Evolutionary conservation across 2,888 invertebrate species (phyloP).

Genomic region (Scaeva pyrastri): DNA sequence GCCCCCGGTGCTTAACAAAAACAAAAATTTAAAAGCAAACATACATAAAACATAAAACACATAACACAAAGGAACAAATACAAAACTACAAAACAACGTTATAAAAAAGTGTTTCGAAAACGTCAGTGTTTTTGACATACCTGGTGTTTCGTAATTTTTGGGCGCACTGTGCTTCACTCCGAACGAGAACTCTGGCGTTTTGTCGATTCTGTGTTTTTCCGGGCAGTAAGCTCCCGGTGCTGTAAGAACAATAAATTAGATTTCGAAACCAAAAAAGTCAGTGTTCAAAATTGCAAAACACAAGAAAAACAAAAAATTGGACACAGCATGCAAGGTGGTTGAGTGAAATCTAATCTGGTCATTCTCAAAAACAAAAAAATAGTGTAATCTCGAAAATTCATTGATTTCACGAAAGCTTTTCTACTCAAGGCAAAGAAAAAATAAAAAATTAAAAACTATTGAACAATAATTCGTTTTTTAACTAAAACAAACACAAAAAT

Average conservation of each 20-base stretch:
- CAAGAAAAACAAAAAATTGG: conserved; percentile 33
- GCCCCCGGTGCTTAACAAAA: conserved; percentile 83
- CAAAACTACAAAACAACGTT: background rate
- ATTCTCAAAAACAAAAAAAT: conserved; percentile 1
- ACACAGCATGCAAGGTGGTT: conserved; percentile 66
- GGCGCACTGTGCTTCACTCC: conserved; percentile 85
- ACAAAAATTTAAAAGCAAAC: conserved; percentile 57
- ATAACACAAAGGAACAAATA: conserved; percentile 35
- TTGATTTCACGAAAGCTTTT: conserved; percentile 41
- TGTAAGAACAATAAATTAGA: conserved; percentile 73
- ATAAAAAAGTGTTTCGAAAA: background rate
- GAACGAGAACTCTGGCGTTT: conserved; percentile 81
- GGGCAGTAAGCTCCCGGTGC: conserved; percentile 84
- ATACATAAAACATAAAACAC: conserved; percentile 45
- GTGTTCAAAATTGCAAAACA: background rate
- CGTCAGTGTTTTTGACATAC: conserved; percentile 76
- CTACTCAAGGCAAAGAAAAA: conserved; percentile 54
- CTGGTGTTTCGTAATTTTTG: conserved; percentile 80
- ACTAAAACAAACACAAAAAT: conserved; percentile 28
- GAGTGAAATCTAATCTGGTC: conserved; percentile 30
- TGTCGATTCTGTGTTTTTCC: conserved; percentile 86
- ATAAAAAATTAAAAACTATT: conserved; percentile 63
- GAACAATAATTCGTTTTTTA: conserved; percentile 67
- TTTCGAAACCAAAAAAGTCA: background rate
- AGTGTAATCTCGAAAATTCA: conserved; percentile 3